phyloP scores from a whole-genome alignment of 2,797 vertebrate genomes.

The Toxotes lorentzi region DNA sequence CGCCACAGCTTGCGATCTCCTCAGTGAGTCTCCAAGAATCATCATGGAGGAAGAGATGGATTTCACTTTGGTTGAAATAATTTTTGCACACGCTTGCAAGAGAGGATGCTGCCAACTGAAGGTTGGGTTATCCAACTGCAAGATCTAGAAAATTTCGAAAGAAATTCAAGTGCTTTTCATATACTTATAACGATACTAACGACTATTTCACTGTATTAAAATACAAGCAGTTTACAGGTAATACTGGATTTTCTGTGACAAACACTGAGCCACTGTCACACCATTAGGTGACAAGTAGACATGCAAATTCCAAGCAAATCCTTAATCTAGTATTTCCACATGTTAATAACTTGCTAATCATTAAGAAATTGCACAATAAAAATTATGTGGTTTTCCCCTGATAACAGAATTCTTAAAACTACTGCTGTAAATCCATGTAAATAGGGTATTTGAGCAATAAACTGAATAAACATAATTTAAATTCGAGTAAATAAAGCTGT shows the following conservation, averaged over 20 bases:
- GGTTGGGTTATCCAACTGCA: constrained; percentile 12
- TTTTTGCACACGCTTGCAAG: constrained; percentile 36
- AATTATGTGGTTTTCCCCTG: neutral
- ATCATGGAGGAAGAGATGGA: constrained; percentile 28
- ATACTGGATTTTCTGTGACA: neutral
- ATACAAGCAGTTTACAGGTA: neutral
- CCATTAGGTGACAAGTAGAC: neutral
- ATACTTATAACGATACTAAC: neutral
- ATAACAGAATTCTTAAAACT: neutral
- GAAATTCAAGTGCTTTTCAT: neutral
- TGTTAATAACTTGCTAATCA: neutral
- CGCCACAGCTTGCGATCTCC: constrained; percentile 56
- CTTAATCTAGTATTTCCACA: neutral
- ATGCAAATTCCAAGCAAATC: neutral
- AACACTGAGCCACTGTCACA: neutral
- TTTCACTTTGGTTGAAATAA: constrained; percentile 30
- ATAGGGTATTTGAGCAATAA: neutral
- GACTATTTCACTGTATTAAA: neutral
- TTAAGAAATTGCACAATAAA: neutral
- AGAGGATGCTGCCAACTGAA: constrained; percentile 18
- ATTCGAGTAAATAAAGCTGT: neutral
- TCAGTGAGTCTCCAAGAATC: constrained; percentile 50
- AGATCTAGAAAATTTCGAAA: constrained; percentile 13
- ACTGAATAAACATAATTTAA: neutral
- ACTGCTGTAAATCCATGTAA: neutral